Evolutionary conservation across 2,113 vertebrate species (phyloP).

Genomic region (Dendrocopos noguchii): DNA sequence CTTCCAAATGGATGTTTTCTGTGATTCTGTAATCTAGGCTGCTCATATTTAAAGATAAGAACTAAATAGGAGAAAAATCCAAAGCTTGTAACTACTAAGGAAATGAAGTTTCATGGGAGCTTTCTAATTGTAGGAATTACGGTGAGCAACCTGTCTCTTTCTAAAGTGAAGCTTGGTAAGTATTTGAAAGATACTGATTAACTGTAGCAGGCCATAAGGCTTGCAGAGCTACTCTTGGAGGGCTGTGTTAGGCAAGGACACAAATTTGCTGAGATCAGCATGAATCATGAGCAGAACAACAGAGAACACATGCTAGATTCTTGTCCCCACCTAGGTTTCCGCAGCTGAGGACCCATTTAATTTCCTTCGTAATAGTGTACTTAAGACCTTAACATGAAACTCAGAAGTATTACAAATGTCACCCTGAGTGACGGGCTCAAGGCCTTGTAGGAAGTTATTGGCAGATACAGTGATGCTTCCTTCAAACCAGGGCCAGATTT

Average conservation of each 20-base stretch:
- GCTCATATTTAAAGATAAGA: neutral
- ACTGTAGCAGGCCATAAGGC: neutral
- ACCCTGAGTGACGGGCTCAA: neutral
- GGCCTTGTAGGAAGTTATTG: neutral
- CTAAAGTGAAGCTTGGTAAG: neutral
- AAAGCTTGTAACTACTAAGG: neutral
- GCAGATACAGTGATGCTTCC: neutral
- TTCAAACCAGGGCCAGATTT: neutral
- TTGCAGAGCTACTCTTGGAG: neutral
- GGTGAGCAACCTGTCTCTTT: neutral
- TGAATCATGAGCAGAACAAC: neutral
- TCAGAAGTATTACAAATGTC: neutral
- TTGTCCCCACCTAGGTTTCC: neutral
- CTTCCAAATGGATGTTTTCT: no score
- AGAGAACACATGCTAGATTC: neutral
- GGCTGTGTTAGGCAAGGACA: neutral
- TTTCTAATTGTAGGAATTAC: neutral
- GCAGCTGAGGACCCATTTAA: neutral
- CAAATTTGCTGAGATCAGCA: neutral
- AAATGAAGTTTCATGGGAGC: neutral
- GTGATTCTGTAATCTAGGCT: neutral
- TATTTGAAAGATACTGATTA: neutral
- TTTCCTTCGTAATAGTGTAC: neutral
- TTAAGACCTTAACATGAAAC: neutral
- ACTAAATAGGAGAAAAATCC: neutral